phyloP scores from a whole-genome alignment of 2,113 vertebrate species.

The Arenaria interpres region DNA sequence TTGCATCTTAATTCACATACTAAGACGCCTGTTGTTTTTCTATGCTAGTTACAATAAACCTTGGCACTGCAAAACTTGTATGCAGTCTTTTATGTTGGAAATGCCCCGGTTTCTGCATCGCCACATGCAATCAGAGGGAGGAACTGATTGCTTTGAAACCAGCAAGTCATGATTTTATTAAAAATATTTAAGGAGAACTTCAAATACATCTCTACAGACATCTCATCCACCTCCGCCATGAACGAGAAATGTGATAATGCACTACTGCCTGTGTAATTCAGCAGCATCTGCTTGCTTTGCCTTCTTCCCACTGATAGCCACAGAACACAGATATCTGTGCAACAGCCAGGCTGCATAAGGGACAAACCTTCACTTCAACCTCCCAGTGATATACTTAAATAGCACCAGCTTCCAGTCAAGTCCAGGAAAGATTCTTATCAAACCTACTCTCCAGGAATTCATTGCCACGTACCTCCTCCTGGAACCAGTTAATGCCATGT shows the following conservation, averaged over 20 bases:
- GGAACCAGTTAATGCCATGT: neutral
- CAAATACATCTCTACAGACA: conserved; percentile 12
- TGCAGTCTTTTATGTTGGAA: neutral
- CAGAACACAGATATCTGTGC: neutral
- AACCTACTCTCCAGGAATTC: neutral
- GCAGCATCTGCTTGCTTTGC: neutral
- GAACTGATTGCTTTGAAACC: neutral
- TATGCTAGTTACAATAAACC: neutral
- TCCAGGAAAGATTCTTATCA: neutral
- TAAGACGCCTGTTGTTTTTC: neutral
- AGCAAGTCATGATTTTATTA: conserved; percentile 14
- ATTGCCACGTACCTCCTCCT: neutral
- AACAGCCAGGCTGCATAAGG: neutral
- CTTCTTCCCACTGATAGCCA: neutral
- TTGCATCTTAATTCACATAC: neutral
- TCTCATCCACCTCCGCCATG: neutral
- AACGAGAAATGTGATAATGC: conserved; percentile 20
- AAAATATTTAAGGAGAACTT: conserved; percentile 13
- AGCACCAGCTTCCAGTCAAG: neutral
- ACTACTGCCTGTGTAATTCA: conserved; percentile 1
- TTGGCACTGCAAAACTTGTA: neutral
- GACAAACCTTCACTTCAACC: neutral
- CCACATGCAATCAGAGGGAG: neutral
- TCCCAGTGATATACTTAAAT: neutral
- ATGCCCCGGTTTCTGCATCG: neutral